A percentile compares a stretch with the other conserved stretches of the same genome.
phyloP scores from a whole-genome alignment of 2,113 vertebrate species.

The Colaptes auratus region DNA sequence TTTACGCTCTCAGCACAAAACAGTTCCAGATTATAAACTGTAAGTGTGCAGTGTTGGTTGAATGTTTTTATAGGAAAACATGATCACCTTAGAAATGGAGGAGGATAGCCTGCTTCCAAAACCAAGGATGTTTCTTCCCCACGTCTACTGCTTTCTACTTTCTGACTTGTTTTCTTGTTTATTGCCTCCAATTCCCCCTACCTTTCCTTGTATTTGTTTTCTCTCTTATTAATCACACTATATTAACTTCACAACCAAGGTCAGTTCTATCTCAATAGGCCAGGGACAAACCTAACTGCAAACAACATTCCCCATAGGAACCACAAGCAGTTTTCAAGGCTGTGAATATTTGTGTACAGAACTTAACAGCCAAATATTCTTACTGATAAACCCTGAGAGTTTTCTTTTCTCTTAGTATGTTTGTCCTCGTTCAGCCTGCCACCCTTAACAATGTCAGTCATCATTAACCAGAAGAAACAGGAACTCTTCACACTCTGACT shows the following conservation, averaged over 20 bases:
- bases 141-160: neutral
- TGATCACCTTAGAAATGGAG: neutral
- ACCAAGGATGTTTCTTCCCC: neutral
- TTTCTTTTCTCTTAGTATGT: neutral
- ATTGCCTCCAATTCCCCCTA: neutral
- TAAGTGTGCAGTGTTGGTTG: neutral
- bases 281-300: neutral
- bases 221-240: neutral
- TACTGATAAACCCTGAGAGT: neutral
- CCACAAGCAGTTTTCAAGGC: neutral
- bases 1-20: neutral
- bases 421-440: slow-evolving; percentile 18
- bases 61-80: neutral
- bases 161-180: neutral
- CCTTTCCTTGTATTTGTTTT: neutral
- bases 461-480: slow-evolving; percentile 23
- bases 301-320: neutral
- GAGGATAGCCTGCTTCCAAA: neutral
- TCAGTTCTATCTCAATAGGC: neutral
- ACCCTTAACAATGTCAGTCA: neutral
- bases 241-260: neutral
- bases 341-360: neutral
- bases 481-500: neutral
- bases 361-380: neutral
- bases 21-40: neutral